Conservation (phyloP, 2,113 vertebrate genomes). For the Tenrec ecaudatus region DNA sequence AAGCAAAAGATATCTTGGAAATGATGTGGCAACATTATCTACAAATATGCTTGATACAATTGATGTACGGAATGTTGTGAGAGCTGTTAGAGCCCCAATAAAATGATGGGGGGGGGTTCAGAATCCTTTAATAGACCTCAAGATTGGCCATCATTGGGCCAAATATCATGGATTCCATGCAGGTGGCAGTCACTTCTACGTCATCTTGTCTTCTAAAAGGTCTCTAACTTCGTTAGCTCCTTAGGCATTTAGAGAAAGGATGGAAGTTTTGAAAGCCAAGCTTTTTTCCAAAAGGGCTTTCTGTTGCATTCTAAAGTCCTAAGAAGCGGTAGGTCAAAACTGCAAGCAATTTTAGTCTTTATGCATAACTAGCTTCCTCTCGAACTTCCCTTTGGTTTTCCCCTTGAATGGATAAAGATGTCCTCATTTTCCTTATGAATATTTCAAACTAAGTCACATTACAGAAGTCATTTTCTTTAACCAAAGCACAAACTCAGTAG, state of each 20-base stretch:
- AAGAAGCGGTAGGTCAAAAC: not conserved
- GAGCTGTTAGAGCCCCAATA: too few species aligned
- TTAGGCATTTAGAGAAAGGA: not conserved
- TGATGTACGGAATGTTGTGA: too few species aligned
- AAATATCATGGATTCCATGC: not conserved
- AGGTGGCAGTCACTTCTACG: not conserved
- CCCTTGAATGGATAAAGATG: not conserved
- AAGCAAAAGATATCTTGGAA: too few species aligned
- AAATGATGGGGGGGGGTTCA: too few species aligned
- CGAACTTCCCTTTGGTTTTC: slow-evolving; percentile 1
- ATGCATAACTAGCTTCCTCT: slow-evolving; percentile 24
- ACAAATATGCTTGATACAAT: too few species aligned
- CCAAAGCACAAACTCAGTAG: not conserved
- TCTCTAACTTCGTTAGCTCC: not conserved
- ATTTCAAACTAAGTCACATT: slow-evolving; percentile 61
- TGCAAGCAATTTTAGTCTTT: not conserved
- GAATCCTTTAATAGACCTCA: not conserved
- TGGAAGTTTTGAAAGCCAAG: not conserved
- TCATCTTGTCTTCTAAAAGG: not conserved
- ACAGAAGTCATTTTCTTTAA: slow-evolving; percentile 45
- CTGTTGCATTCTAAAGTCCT: not conserved
- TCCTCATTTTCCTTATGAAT: slow-evolving; percentile 51
- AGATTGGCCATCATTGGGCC: not conserved
- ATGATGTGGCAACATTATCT: too few species aligned
- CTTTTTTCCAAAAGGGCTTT: not conserved